Evolutionary conservation across 2,888 invertebrate genomes (phyloP).

Genomic region (Hydropsyche betteni): DNA sequence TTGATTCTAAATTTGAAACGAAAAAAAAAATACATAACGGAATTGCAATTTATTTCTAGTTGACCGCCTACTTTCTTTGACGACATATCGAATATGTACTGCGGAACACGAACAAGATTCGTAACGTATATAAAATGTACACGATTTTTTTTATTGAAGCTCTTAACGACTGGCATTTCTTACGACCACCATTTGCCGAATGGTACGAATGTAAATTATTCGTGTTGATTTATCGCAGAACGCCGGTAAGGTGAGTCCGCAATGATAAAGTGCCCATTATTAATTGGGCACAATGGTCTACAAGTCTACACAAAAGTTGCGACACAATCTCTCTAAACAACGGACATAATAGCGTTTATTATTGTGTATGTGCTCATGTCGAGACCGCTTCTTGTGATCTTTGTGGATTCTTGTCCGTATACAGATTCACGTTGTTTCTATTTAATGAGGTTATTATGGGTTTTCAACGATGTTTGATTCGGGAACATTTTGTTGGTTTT

Average conservation of each 20-base stretch:
- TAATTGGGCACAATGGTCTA: slow-evolving; percentile 28
- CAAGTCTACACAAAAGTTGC: slow-evolving; percentile 9
- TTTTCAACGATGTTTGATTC: no score
- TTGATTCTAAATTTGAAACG: no score
- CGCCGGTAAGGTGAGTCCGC: slow-evolving; percentile 24
- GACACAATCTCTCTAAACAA: slow-evolving; percentile 21
- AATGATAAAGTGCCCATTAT: slow-evolving; percentile 32
- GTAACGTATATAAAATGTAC: no score
- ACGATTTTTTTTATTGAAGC: no score
- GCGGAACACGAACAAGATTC: no score
- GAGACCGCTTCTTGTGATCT: slow-evolving; percentile 4
- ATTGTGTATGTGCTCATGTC: background rate
- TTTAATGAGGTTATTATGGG: no score
- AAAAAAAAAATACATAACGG: slow-evolving; percentile 7
- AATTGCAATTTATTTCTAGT: slow-evolving; percentile 15
- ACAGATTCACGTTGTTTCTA: no score
- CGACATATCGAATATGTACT: slow-evolving; percentile 11
- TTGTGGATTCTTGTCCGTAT: no score
- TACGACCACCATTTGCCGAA: background rate
- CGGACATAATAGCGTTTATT: slow-evolving; percentile 22
- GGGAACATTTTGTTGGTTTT: no score
- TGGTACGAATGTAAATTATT: slow-evolving; percentile 42
- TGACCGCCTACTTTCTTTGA: slow-evolving; percentile 26
- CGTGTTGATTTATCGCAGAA: slow-evolving; percentile 39
- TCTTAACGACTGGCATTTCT: no score